Evolutionary conservation across 1,140 invertebrate genomes (phyloP).

Genomic region (Diprion similis): DNA sequence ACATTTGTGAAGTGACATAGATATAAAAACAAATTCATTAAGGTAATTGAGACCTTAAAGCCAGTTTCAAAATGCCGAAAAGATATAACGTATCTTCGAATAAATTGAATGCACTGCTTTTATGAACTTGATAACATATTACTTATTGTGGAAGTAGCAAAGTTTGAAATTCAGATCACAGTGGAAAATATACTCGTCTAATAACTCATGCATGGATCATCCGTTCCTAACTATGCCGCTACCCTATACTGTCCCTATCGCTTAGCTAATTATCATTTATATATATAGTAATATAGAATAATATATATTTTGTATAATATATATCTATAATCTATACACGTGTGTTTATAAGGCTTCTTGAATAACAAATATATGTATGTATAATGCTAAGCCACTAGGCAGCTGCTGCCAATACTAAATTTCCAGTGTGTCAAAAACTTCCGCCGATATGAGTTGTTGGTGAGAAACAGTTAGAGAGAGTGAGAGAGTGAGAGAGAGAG

Average conservation of each 20-base stretch:
- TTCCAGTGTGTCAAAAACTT: constrained; percentile 13
- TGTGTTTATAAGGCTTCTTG: constrained; percentile 52
- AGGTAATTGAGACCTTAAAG: too few relatives aligned
- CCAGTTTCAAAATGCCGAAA: too few relatives aligned
- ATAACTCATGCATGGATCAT: background rate
- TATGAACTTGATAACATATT: too few relatives aligned
- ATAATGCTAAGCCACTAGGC: constrained; percentile 7
- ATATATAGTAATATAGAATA: constrained; percentile 39
- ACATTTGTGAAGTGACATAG: too few relatives aligned
- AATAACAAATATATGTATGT: constrained; percentile 42
- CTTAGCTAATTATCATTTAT: constrained; percentile 10
- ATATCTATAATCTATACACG: constrained; percentile 19
- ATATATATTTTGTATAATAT: constrained; percentile 18
- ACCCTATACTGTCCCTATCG: constrained; percentile 3
- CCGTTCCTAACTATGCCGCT: constrained; percentile 2
- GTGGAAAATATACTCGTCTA: background rate
- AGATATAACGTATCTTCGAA: too few relatives aligned
- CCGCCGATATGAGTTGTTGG: constrained; percentile 31
- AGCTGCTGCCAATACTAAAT: constrained; percentile 38
- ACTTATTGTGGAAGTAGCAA: too few relatives aligned
- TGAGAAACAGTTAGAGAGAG: background rate
- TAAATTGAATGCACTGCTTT: too few relatives aligned
- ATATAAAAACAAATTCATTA: too few relatives aligned
- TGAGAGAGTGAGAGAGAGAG: background rate
- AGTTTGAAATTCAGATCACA: background rate